Evolutionary conservation across 2,113 vertebrate genomes (phyloP).

Genomic region (Guaruba guarouba): DNA sequence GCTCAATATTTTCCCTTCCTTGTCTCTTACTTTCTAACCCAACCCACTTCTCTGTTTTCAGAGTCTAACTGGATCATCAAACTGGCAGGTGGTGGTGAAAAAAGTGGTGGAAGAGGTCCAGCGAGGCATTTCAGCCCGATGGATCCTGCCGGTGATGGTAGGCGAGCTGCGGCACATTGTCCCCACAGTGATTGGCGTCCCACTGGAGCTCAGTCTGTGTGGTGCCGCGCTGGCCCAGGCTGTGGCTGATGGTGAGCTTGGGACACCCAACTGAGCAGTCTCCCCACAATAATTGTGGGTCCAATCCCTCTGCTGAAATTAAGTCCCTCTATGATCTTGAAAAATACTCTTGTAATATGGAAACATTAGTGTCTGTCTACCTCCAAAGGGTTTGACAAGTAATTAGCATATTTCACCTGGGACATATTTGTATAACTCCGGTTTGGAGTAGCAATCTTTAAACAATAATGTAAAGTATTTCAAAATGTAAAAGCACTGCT

Average conservation of each 20-base stretch:
- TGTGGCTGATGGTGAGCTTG: constrained; percentile 52
- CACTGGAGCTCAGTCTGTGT: constrained; percentile 77
- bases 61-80: constrained; percentile 35
- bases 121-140: constrained; percentile 50
- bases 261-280: fast-evolving
- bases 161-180: constrained; percentile 73
- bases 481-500: background rate
- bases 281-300: background rate
- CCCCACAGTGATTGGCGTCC: constrained; percentile 77
- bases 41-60: constrained; percentile 24
- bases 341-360: background rate
- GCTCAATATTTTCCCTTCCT: background rate
- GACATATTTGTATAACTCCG: background rate
- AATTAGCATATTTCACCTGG: background rate
- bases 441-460: background rate
- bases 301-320: background rate
- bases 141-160: constrained; percentile 67
- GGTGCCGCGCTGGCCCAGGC: constrained; percentile 60
- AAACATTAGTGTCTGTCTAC: background rate
- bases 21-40: background rate
- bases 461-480: background rate
- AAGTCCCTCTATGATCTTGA: background rate
- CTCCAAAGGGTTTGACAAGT: background rate
- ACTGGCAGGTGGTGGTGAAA: constrained; percentile 30
- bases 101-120: constrained; percentile 48